phyloP scores from a whole-genome alignment of 2,888 invertebrate genomes.

The Macaria notata region DNA sequence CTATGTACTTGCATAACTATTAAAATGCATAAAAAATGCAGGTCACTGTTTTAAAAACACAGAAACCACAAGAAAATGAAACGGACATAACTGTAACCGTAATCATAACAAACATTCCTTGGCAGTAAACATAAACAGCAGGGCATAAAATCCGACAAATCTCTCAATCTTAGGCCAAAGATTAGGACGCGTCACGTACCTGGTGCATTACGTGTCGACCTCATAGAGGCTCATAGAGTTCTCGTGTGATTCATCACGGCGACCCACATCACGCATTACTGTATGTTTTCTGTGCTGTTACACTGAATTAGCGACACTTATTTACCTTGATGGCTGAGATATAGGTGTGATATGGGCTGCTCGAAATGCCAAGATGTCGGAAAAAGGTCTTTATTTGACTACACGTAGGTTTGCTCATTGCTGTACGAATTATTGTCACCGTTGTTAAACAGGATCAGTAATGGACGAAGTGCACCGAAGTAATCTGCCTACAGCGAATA shows the following conservation, averaged over 20 bases:
- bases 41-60: no score
- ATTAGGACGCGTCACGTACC: constrained; percentile 61
- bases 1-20: no score
- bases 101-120: constrained; percentile 10
- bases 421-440: no score
- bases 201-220: constrained; percentile 47
- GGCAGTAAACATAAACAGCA: constrained; percentile 21
- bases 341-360: not conserved
- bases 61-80: not conserved
- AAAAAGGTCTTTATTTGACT: no score
- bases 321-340: constrained; percentile 27
- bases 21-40: no score
- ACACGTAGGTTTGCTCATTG: no score
- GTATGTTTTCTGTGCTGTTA: no score
- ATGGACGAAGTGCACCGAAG: no score
- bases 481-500: no score
- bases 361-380: no score
- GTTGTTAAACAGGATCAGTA: no score
- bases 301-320: constrained; percentile 37
- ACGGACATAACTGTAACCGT: not conserved
- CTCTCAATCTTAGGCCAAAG: constrained; percentile 33
- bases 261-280: constrained; percentile 61
- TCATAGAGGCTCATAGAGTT: constrained; percentile 45
- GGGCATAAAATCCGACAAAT: constrained; percentile 28
- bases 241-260: constrained; percentile 63